Conservation (phyloP, 2,797 vertebrate species). For the Acanthurus tractus region DNA sequence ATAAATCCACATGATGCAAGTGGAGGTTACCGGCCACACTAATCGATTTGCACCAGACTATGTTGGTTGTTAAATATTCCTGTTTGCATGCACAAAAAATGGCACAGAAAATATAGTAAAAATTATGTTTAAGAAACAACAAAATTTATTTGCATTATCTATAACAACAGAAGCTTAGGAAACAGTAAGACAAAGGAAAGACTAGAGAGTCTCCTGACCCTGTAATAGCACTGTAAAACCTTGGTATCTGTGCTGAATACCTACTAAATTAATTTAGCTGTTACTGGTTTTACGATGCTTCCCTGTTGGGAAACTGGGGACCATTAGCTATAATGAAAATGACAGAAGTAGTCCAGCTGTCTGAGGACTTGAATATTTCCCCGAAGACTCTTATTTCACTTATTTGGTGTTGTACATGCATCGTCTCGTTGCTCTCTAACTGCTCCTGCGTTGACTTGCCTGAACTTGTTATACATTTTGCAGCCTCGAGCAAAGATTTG, state of each 20-base stretch:
- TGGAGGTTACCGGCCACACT: too few species aligned
- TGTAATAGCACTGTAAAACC: conserved; percentile 26
- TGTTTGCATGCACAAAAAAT: too few species aligned
- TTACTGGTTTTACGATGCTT: conserved; percentile 42
- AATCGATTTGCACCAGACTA: too few species aligned
- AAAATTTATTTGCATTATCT: background rate
- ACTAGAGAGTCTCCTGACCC: background rate
- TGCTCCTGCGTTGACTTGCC: conserved; percentile 1
- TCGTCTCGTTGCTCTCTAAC: conserved; percentile 6
- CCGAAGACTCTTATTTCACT: conserved; percentile 35
- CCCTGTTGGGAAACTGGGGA: conserved; percentile 43
- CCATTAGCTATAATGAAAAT: conserved; percentile 73
- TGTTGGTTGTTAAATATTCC: too few species aligned
- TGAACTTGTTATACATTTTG: background rate
- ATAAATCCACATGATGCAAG: too few species aligned
- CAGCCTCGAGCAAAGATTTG: conserved; percentile 5
- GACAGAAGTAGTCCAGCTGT: conserved; percentile 47
- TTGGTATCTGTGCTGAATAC: conserved; percentile 29
- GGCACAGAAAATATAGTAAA: too few species aligned
- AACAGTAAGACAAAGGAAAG: background rate
- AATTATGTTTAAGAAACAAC: too few species aligned
- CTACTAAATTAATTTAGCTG: conserved; percentile 44
- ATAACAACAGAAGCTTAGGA: background rate
- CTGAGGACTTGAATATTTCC: conserved; percentile 60
- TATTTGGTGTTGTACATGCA: conserved; percentile 11